Evolutionary conservation across 1,140 invertebrate genomes (phyloP), one percentile per base, ranked within the genome.

Genomic region (Myzus persicae): DNA sequence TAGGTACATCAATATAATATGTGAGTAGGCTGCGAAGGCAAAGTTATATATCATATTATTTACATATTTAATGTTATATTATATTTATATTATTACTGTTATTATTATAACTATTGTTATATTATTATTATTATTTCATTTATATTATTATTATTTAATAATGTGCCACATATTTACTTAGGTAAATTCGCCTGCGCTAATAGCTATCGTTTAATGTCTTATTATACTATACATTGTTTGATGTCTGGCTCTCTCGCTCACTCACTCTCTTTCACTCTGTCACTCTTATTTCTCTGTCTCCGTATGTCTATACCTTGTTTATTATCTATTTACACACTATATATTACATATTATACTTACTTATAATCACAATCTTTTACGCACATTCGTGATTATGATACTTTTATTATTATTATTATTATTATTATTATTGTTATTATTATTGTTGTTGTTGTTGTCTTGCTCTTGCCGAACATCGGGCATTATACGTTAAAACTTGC

Each of bases 161-260:
- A 59, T 90, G 48, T 90, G 36, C 36, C 48, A 22, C 40, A 59
- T 59, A 38, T 90, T 54, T 40, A 90, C 36, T 59, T 40, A 59
- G 42, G 85, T 87, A 40, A 59, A 90, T 90, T 59, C 24, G 90
- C 90, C 90, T 76, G 59, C 54, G 90, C 90, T 76, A 67, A 59
- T 90, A 89, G 36, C n/a, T 89, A 90, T 90, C 36, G 38, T 90
- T 59, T 67, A 90, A 40, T 42, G 89, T 90, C 38, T 89, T 67
- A 90, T 90, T 59, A 51, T 36, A 51, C n/a, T 82, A 36, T 89
- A 38, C 38, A 42, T 88, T 48, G 20, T 82, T 91, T 81, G 36
- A 67, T 51, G 91, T 93, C 91, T 93, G 91, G 91, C 91, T 93
- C 91, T 93, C 91, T 93, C 91, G 91, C 91, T 93, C 91, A 93